phyloP scores from a whole-genome alignment of 2,888 invertebrate species.

The Beris chalybata region DNA sequence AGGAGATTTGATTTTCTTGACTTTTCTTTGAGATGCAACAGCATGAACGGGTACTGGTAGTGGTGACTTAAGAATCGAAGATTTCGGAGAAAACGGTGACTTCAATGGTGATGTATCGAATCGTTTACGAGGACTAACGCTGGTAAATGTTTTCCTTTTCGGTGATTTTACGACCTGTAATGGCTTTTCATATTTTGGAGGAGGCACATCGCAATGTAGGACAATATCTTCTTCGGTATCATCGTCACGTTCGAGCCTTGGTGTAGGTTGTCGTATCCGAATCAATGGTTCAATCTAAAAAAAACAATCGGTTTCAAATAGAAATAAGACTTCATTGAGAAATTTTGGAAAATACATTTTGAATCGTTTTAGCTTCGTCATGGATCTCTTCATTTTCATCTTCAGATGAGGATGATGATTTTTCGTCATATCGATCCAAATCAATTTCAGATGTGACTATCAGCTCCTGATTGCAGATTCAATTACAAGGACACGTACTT shows the following conservation, averaged over 20 bases:
- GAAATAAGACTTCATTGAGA: not conserved
- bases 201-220: not conserved
- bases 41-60: not conserved
- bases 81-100: not conserved
- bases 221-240: slow-evolving; percentile 5
- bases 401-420: slow-evolving; percentile 13
- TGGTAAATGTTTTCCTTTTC: not conserved
- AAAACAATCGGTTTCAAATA: not conserved
- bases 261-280: slow-evolving; percentile 26
- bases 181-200: not conserved
- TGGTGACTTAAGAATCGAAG: not conserved
- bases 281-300: slow-evolving; percentile 33
- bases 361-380: not conserved
- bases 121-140: too few relatives aligned
- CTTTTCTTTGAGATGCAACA: not conserved
- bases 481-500: not conserved
- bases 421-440: slow-evolving; percentile 16
- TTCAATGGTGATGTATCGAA: not conserved
- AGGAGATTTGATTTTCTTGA: slow-evolving; percentile 2
- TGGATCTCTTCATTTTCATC: slow-evolving; percentile 20
- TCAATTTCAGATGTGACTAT: slow-evolving; percentile 24
- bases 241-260: slow-evolving; percentile 7
- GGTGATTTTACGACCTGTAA: not conserved
- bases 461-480: slow-evolving; percentile 1
- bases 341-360: not conserved